A percentile compares a stretch with the other conserved stretches of the same genome.
phyloP scores from a whole-genome alignment of 2,888 invertebrate species.

The Amblyjoppa proteus region DNA sequence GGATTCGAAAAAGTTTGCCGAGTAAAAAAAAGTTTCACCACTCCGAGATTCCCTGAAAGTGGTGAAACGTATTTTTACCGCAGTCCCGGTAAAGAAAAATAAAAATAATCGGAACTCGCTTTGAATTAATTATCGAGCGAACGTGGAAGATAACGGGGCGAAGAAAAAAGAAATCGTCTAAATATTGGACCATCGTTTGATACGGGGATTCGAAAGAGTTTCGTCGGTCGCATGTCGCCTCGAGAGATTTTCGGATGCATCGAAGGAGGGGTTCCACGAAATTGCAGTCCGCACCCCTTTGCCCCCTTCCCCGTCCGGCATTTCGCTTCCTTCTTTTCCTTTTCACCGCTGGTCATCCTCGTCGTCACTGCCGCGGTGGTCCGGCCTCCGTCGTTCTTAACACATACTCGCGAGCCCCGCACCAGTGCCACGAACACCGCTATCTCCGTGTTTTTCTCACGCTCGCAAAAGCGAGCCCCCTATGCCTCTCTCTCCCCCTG shows the following conservation, averaged over 20 bases:
- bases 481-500: slow-evolving; percentile 12
- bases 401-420: slow-evolving; percentile 11
- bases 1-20: slow-evolving; percentile 35
- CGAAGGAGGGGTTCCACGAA: slow-evolving; percentile 59
- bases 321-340: slow-evolving; percentile 59
- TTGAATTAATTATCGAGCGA: neutral
- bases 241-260: slow-evolving; percentile 22
- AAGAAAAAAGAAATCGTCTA: slow-evolving; percentile 7
- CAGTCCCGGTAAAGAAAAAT: neutral
- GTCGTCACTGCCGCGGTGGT: slow-evolving; percentile 59
- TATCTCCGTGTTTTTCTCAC: slow-evolving; percentile 62
- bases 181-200: neutral
- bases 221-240: slow-evolving; percentile 18
- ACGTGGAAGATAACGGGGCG: neutral
- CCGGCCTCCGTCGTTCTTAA: slow-evolving; percentile 41
- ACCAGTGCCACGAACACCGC: slow-evolving; percentile 41
- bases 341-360: slow-evolving; percentile 52
- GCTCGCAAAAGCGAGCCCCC: slow-evolving; percentile 37
- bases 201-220: slow-evolving; percentile 34
- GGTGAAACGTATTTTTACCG: neutral
- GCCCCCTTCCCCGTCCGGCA: neutral
- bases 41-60: neutral
- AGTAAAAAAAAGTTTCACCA: neutral
- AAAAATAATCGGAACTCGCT: neutral
- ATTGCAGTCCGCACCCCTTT: slow-evolving; percentile 45